Conservation (phyloP, 2,888 invertebrate genomes). For the Caenorhabditis virilis region DNA sequence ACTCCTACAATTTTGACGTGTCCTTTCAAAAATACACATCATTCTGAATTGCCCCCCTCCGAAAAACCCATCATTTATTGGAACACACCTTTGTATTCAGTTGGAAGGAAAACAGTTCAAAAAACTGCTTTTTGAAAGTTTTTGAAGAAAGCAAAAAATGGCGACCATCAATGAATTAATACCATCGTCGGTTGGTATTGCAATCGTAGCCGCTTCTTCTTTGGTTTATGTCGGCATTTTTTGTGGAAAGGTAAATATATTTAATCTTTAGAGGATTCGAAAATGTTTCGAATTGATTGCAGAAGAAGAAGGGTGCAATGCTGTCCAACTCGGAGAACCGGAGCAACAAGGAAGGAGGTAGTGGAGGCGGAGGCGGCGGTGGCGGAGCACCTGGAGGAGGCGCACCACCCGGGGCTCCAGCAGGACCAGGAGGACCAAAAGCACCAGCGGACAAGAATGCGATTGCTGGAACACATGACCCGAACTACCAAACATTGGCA, state of each 20-base stretch:
- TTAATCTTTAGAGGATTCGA: background rate
- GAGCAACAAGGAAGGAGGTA: background rate
- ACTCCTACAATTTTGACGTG: too few relatives aligned
- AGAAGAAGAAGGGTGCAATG: background rate
- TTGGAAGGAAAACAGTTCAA: too few relatives aligned
- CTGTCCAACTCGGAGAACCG: background rate
- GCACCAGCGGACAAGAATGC: slow-evolving; percentile 8
- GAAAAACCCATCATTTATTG: too few relatives aligned
- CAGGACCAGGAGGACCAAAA: slow-evolving; percentile 3
- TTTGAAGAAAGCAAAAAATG: too few relatives aligned
- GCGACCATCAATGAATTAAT: too few relatives aligned
- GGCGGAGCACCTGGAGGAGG: slow-evolving; percentile 1
- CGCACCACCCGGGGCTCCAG: background rate
- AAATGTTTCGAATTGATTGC: background rate
- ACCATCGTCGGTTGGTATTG: background rate
- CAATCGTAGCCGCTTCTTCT: background rate
- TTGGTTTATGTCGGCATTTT: background rate
- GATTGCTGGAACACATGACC: slow-evolving; percentile 18
- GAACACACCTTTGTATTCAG: too few relatives aligned
- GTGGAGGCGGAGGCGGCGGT: background rate
- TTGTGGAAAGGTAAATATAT: background rate
- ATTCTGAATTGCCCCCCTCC: too few relatives aligned
- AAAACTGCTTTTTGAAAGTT: too few relatives aligned
- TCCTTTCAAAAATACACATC: too few relatives aligned
- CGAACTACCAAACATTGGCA: slow-evolving; percentile 29